phyloP scores from a whole-genome alignment of 2,888 invertebrate genomes.

The Phaonia tiefii region DNA sequence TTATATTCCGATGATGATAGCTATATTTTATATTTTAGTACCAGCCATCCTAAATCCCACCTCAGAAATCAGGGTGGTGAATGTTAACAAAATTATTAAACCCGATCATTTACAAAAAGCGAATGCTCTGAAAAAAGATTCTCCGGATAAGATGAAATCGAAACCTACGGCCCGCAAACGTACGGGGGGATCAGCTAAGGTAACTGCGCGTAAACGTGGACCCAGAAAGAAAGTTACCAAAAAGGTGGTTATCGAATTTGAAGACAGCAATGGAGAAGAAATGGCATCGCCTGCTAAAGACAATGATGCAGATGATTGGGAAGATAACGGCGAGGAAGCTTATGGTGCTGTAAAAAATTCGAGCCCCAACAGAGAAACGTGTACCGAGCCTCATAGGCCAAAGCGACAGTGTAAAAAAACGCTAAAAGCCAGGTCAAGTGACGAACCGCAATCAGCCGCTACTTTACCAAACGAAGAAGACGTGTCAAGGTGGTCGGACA shows the following conservation, averaged over 20 bases:
- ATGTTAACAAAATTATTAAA: constrained; percentile 71
- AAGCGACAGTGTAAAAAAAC: background rate
- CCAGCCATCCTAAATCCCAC: constrained; percentile 72
- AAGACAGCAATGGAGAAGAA: constrained; percentile 28
- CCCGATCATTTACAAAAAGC: constrained; percentile 68
- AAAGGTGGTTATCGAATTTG: constrained; percentile 44
- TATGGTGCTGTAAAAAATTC: background rate
- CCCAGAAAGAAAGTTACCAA: background rate
- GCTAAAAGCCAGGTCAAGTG: background rate
- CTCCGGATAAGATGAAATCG: constrained; percentile 19
- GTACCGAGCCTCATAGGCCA: background rate
- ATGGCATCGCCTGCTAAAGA: no score
- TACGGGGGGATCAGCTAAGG: constrained; percentile 39
- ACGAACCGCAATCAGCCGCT: no score
- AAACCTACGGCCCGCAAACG: constrained; percentile 63
- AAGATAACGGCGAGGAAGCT: constrained; percentile 34
- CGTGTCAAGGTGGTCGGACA: constrained; percentile 52
- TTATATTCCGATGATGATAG: no score
- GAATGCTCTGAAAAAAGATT: constrained; percentile 58
- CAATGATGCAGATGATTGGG: constrained; percentile 31
- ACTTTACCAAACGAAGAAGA: no score
- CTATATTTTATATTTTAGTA: constrained; percentile 65
- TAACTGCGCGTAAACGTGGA: constrained; percentile 3
- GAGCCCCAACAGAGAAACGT: background rate
- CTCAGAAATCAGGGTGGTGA: constrained; percentile 73